A percentile compares a stretch with the other conserved stretches of the same genome.
These are phyloP conservation scores for Diarsia rubi DNA, from an alignment of 2,888 invertebrate species.

Conservation along the genomic window DNA sequence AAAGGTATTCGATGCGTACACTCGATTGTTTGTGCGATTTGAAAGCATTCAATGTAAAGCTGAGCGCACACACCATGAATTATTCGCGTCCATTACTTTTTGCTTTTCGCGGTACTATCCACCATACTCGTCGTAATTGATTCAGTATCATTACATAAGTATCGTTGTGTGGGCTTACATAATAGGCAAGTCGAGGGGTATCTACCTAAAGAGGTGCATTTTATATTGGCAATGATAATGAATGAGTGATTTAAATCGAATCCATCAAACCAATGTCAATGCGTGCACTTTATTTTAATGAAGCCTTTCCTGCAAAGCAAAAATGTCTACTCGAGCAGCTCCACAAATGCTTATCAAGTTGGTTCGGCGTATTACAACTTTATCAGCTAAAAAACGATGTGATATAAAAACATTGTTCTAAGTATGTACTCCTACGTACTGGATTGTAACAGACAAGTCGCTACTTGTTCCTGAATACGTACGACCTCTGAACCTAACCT, in stretches of 20 bases:
- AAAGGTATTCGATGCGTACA: constrained; percentile 86
- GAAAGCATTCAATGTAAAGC: constrained; percentile 89
- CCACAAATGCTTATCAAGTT: constrained; percentile 26
- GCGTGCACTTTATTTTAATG: constrained; percentile 48
- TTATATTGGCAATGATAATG: constrained; percentile 53
- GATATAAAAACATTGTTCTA: constrained; percentile 29
- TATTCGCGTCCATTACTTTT: constrained; percentile 78
- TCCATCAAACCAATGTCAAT: constrained; percentile 47
- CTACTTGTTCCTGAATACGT: constrained; percentile 69
- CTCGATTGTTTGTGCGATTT: constrained; percentile 87
- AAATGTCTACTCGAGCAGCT: background rate
- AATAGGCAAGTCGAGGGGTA: constrained; percentile 62
- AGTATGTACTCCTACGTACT: constrained; percentile 24
- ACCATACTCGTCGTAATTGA: constrained; percentile 81
- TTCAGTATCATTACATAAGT: constrained; percentile 82
- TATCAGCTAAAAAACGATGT: constrained; percentile 16
- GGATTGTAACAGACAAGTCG: constrained; percentile 48
- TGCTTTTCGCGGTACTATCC: constrained; percentile 71
- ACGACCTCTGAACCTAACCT: constrained; percentile 76
- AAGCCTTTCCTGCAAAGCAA: constrained; percentile 34
- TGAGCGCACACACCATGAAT: constrained; percentile 83
- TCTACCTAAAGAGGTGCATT: constrained; percentile 50
- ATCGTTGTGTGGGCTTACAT: constrained; percentile 77
- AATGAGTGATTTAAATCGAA: constrained; percentile 57
- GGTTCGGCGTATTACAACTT: constrained; percentile 18